A percentile compares a stretch with the other conserved stretches of the same genome.
Conservation (phyloP, 2,888 invertebrate species). For the Herminia tarsipennalis region DNA sequence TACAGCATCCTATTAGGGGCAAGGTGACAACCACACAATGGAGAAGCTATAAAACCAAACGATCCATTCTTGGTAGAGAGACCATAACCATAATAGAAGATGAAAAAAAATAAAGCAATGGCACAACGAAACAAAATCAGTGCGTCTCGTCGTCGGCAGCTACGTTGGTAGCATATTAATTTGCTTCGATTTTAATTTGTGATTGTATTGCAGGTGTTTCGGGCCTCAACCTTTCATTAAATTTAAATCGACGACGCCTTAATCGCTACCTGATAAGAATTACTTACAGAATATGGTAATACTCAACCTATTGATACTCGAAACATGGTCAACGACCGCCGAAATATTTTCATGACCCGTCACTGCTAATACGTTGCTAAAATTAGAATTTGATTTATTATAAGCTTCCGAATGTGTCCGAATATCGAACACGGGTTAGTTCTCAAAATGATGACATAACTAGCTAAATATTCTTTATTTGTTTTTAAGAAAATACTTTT, state of each 20-base stretch:
- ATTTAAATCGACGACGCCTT: slow-evolving; percentile 48
- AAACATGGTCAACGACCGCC: slow-evolving; percentile 49
- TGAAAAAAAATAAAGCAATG: slow-evolving; percentile 40
- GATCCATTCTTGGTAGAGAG: slow-evolving; percentile 31
- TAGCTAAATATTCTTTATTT: too few species aligned
- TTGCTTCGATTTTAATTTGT: slow-evolving; percentile 55
- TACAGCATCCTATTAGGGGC: slow-evolving; percentile 44
- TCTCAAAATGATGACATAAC: too few species aligned
- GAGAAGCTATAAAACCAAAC: slow-evolving; percentile 42
- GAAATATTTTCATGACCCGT: slow-evolving; percentile 29
- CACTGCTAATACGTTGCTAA: neutral
- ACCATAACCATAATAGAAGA: slow-evolving; percentile 38
- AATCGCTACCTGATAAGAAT: slow-evolving; percentile 54
- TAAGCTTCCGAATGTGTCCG: neutral
- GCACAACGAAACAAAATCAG: slow-evolving; percentile 27
- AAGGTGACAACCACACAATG: slow-evolving; percentile 53
- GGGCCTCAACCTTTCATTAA: slow-evolving; percentile 48
- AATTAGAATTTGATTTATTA: slow-evolving; percentile 1
- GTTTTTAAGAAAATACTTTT: too few species aligned
- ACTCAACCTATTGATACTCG: slow-evolving; percentile 27
- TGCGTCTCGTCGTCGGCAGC: slow-evolving; percentile 25
- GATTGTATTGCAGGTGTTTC: slow-evolving; percentile 48
- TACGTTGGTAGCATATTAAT: slow-evolving; percentile 57
- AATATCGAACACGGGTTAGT: too few species aligned
- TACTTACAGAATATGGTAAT: slow-evolving; percentile 41